Percentiles rank a stretch among this genome's conserved stretches.
Evolutionary conservation across 2,113 vertebrate genomes (phyloP).

Genomic region (Illadopsis cleaveri): DNA sequence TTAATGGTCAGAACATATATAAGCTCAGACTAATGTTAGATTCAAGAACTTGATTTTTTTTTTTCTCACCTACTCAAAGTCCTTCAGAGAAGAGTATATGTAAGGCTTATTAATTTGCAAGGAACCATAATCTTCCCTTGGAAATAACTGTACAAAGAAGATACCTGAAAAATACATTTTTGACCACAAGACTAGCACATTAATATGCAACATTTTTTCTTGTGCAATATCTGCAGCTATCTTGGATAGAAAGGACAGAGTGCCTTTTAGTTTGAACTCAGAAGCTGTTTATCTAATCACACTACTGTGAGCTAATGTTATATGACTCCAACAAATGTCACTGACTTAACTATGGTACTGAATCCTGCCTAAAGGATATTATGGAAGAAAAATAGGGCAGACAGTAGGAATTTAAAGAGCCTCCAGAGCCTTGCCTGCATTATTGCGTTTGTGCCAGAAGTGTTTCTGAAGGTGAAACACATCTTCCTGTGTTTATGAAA

Average conservation of each 20-base stretch:
- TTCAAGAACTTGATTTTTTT: not conserved
- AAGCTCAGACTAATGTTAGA: not conserved
- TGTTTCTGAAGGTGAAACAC: not conserved
- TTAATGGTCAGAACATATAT: not conserved
- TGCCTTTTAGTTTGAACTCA: not conserved
- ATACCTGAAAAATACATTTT: not conserved
- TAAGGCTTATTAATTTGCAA: not conserved
- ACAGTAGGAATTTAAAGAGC: not conserved
- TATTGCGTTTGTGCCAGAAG: not conserved
- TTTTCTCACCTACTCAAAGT: not conserved
- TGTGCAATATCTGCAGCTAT: not conserved
- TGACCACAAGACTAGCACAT: not conserved
- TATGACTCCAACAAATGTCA: constrained; percentile 45
- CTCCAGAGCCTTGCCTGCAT: not conserved
- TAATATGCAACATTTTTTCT: not conserved
- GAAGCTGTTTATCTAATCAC: constrained; percentile 34
- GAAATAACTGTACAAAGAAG: not conserved
- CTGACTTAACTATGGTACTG: not conserved
- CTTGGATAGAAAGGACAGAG: not conserved
- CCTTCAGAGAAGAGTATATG: not conserved
- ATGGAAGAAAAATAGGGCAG: constrained; percentile 31
- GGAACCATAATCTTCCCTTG: not conserved
- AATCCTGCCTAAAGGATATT: constrained; percentile 33
- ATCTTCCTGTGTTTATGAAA: not conserved
- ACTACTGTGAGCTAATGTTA: not conserved